These are phyloP conservation scores for Deilephila porcellus DNA, from an alignment of 2,888 invertebrate genomes.

Conservation along the genomic window DNA sequence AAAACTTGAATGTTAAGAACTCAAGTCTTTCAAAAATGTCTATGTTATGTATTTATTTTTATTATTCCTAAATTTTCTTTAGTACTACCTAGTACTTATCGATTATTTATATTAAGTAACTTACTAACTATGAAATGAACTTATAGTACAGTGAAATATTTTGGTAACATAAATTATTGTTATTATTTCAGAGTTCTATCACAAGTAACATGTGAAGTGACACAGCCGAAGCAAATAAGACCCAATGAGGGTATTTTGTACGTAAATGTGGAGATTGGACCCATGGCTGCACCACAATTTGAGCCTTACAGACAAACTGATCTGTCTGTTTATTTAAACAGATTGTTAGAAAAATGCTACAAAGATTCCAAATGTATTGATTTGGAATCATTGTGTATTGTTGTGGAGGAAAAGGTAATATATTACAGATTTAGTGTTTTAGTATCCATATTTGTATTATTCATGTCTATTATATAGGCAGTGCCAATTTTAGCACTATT, in stretches of 20 bases:
- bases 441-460: not conserved
- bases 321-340: constrained; percentile 88
- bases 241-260: constrained; percentile 95
- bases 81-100: too few species aligned
- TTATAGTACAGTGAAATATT: not conserved
- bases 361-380: constrained; percentile 96
- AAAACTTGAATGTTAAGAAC: not conserved
- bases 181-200: constrained; percentile 89
- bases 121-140: not conserved
- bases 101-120: too few species aligned
- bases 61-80: too few species aligned
- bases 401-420: constrained; percentile 94
- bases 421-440: not conserved
- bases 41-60: not conserved
- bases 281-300: constrained; percentile 94
- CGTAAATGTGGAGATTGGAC: constrained; percentile 94
- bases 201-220: constrained; percentile 95
- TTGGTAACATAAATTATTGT: not conserved
- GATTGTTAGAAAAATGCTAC: constrained; percentile 94
- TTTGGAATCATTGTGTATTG: constrained; percentile 97
- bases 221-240: constrained; percentile 92
- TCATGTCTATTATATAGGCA: too few species aligned
- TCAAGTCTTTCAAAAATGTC: not conserved
- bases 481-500: too few species aligned
- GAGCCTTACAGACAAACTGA: constrained; percentile 91